These are phyloP conservation scores for Abrostola triplasia DNA, from an alignment of 2,888 invertebrate genomes.

Conservation along the genomic window DNA sequence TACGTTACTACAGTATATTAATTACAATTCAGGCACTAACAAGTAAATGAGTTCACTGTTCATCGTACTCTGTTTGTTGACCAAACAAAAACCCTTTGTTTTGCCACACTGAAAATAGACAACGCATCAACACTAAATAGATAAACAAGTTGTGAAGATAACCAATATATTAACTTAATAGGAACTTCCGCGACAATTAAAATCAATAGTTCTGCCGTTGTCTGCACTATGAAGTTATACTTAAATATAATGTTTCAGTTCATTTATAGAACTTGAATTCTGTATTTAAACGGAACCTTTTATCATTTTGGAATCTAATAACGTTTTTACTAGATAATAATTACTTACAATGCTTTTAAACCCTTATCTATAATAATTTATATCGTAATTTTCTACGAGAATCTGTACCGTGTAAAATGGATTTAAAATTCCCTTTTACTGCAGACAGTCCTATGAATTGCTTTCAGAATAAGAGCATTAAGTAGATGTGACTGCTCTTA, in stretches of 20 bases:
- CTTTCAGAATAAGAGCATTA: conserved; percentile 43
- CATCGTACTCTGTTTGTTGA: conserved; percentile 40
- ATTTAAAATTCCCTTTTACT: conserved; percentile 30
- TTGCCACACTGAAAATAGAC: conserved; percentile 42
- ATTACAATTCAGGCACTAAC: conserved; percentile 35
- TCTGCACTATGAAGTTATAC: too few relatives aligned
- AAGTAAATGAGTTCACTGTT: conserved; percentile 46
- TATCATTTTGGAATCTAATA: neutral
- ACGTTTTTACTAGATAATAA: neutral
- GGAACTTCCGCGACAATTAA: too few relatives aligned
- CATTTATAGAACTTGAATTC: neutral
- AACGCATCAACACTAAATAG: conserved; percentile 32
- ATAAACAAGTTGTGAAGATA: conserved; percentile 5
- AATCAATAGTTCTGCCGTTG: too few relatives aligned
- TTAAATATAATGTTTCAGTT: too few relatives aligned
- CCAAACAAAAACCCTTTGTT: conserved; percentile 49
- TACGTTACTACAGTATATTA: conserved; percentile 26
- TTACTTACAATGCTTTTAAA: conserved; percentile 6
- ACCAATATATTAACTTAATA: too few relatives aligned
- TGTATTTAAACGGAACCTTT: neutral
- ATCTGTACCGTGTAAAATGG: conserved; percentile 19
- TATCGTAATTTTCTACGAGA: conserved; percentile 14
- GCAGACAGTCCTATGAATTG: conserved; percentile 50
- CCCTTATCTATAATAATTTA: conserved; percentile 23
- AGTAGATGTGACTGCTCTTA: conserved; percentile 48